These are phyloP conservation scores for Gopherus evgoodei DNA, from an alignment of 2,113 vertebrate genomes.

Conservation along the genomic window DNA sequence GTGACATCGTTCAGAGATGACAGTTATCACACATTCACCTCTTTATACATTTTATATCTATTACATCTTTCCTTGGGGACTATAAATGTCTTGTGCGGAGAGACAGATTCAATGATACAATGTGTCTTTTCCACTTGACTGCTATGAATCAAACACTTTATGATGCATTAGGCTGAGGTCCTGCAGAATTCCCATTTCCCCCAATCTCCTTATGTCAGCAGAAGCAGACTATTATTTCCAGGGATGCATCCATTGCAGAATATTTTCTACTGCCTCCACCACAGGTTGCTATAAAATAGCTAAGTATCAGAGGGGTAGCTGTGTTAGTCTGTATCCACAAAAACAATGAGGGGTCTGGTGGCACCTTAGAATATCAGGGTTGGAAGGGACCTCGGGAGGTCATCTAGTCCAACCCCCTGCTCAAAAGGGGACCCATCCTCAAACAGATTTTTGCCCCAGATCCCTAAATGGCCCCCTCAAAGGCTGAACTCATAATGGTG, in stretches of 20 bases:
- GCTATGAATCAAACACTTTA: fast-evolving
- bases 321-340: too few relatives aligned
- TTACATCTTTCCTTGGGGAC: fast-evolving
- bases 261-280: not conserved
- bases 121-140: not conserved
- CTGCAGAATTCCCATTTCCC: not conserved
- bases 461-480: too few relatives aligned
- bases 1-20: not conserved
- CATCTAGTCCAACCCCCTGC: too few relatives aligned
- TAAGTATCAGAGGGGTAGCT: not conserved
- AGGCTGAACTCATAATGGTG: too few relatives aligned
- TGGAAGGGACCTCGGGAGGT: too few relatives aligned
- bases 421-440: too few relatives aligned
- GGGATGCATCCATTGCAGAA: not conserved
- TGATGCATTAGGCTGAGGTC: fast-evolving
- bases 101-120: fast-evolving
- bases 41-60: not conserved
- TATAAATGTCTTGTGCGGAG: not conserved
- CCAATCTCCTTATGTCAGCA: not conserved
- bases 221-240: not conserved
- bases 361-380: too few relatives aligned
- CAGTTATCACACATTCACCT: not conserved
- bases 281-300: fast-evolving
- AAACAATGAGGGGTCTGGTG: too few relatives aligned
- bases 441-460: too few relatives aligned